These are phyloP conservation scores for Orchesella flavescens DNA, from an alignment of 2,888 invertebrate species.

Conservation along the genomic window DNA sequence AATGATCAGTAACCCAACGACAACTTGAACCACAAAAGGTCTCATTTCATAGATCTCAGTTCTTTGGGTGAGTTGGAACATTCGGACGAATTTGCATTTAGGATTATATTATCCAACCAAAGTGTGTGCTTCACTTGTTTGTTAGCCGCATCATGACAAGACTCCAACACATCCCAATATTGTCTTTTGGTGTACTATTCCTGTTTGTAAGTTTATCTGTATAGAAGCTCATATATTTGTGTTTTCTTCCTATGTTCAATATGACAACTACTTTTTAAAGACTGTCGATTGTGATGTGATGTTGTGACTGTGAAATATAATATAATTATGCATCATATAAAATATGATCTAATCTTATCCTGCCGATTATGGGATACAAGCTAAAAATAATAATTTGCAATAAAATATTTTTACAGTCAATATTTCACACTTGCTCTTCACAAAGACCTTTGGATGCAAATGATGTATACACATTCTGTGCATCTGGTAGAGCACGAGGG, in stretches of 20 bases:
- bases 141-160: too few relatives aligned
- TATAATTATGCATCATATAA: too few relatives aligned
- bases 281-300: too few relatives aligned
- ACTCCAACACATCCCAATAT: too few relatives aligned
- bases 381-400: not conserved
- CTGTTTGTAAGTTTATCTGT: too few relatives aligned
- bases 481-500: slow-evolving; percentile 49
- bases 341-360: too few relatives aligned
- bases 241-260: not conserved
- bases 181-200: too few relatives aligned
- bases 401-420: slow-evolving; percentile 12
- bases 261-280: not conserved
- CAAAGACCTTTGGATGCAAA: slow-evolving; percentile 53
- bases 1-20: not conserved
- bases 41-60: not conserved
- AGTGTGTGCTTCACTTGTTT: too few relatives aligned
- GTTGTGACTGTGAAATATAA: too few relatives aligned
- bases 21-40: not conserved
- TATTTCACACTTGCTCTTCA: not conserved
- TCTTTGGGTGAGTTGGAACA: not conserved
- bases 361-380: not conserved
- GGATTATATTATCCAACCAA: too few relatives aligned
- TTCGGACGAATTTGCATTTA: not conserved
- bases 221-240: too few relatives aligned
- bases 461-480: slow-evolving; percentile 66